Percentiles rank a stretch among this genome's conserved stretches.
phyloP scores from a whole-genome alignment of 1,140 invertebrate genomes.

The Trachymyrmex septentrionalis region DNA sequence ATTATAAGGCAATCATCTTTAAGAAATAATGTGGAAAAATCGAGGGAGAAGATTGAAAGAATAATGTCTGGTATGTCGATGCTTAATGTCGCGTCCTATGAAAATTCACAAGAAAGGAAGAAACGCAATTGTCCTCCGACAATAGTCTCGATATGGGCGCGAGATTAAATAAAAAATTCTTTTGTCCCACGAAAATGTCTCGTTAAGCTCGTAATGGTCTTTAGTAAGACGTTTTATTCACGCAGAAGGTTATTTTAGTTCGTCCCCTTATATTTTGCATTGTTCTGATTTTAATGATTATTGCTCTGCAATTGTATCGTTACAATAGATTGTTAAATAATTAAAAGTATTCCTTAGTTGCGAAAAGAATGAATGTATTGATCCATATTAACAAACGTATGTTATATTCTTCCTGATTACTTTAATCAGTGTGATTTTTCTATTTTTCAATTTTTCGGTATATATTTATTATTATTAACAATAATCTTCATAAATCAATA shows the following conservation, averaged over 20 bases:
- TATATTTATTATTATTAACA: neutral
- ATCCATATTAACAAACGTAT: conserved; percentile 8
- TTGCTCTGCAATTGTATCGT: conserved; percentile 39
- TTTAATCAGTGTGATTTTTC: neutral
- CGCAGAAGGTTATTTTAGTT: conserved; percentile 36
- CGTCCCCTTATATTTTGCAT: conserved; percentile 1
- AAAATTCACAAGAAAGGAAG: conserved; percentile 70
- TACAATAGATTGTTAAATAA: conserved; percentile 45
- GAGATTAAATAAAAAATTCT: conserved; percentile 70
- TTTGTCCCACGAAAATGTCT: conserved; percentile 71
- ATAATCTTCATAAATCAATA: neutral
- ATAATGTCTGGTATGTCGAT: conserved; percentile 19
- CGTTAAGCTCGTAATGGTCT: conserved; percentile 75
- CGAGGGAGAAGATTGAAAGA: neutral
- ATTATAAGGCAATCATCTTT: conserved; percentile 8
- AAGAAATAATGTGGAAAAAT: conserved; percentile 27
- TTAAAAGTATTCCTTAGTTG: neutral
- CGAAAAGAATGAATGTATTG: neutral
- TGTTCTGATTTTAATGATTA: conserved; percentile 33
- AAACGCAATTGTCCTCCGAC: conserved; percentile 59
- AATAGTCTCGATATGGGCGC: conserved; percentile 59
- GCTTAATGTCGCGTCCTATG: conserved; percentile 54
- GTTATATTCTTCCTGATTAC: neutral
- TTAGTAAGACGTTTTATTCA: conserved; percentile 20
- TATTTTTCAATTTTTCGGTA: neutral